Conservation (phyloP, 2,888 invertebrate species). For the Clivina fossor region DNA sequence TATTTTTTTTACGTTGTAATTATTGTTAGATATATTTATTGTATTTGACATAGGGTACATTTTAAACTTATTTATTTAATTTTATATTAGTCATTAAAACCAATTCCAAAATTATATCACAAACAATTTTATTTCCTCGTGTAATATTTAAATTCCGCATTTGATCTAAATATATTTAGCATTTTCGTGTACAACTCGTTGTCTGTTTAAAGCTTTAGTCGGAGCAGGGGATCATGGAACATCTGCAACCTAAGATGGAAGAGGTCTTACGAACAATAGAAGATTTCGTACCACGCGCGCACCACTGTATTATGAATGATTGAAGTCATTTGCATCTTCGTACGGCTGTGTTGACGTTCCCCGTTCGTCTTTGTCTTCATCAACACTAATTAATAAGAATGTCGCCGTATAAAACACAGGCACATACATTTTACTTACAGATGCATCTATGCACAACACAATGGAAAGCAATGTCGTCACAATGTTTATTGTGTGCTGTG, state of each 20-base stretch:
- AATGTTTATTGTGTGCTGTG: too few species aligned
- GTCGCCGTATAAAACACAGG: conserved; percentile 25
- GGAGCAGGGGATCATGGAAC: conserved; percentile 28
- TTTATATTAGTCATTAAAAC: neutral
- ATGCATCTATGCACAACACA: too few species aligned
- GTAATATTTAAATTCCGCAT: conserved; percentile 14
- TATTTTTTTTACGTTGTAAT: too few species aligned
- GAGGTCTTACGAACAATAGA: conserved; percentile 24
- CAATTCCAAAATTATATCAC: neutral
- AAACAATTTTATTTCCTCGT: neutral
- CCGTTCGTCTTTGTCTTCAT: conserved; percentile 26
- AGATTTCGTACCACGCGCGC: conserved; percentile 23
- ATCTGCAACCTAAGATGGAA: conserved; percentile 30
- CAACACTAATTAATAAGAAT: conserved; percentile 26
- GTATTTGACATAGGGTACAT: too few species aligned
- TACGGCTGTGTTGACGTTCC: too few species aligned
- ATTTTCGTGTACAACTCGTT: conserved; percentile 19
- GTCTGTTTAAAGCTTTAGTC: conserved; percentile 22
- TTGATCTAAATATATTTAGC: too few species aligned
- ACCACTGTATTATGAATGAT: conserved; percentile 32
- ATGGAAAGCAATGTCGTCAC: too few species aligned
- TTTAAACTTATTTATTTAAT: too few species aligned
- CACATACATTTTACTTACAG: too few species aligned
- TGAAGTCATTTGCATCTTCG: conserved; percentile 32
- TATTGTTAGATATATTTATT: too few species aligned